These are phyloP conservation scores for Sorex fumeus DNA, from an alignment of 2,113 vertebrate genomes.

Conservation along the genomic window DNA sequence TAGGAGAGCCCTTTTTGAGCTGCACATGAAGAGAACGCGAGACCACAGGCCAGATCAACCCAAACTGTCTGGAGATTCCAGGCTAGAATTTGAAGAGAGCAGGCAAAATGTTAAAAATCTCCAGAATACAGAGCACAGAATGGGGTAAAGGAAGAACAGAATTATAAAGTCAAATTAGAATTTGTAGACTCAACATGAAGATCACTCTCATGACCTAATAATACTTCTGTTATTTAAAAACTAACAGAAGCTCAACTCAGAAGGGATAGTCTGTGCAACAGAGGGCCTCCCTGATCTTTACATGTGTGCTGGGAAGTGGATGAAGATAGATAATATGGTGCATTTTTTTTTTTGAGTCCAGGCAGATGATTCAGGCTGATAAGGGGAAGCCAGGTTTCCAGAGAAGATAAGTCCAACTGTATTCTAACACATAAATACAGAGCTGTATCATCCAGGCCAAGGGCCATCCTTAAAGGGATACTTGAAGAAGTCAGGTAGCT, in stretches of 20 bases:
- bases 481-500: neutral
- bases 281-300: neutral
- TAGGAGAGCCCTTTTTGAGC: neutral
- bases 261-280: neutral
- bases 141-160: neutral
- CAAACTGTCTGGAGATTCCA: neutral
- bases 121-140: neutral
- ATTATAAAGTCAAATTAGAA: conserved; percentile 19
- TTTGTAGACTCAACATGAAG: conserved; percentile 13
- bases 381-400: neutral
- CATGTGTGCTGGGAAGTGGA: neutral
- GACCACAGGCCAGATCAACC: neutral
- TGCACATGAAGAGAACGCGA: conserved; percentile 9
- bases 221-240: conserved; percentile 25
- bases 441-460: neutral
- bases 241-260: conserved; percentile 5
- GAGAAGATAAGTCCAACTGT: conserved; percentile 47
- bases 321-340: neutral
- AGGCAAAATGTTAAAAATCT: neutral
- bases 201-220: neutral
- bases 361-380: neutral
- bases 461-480: neutral
- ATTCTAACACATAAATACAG: too few relatives aligned
- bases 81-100: neutral
- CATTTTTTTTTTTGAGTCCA: conserved; percentile 22